phyloP scores from a whole-genome alignment of 2,113 vertebrate genomes.

The Gnathochromis pfefferi region DNA sequence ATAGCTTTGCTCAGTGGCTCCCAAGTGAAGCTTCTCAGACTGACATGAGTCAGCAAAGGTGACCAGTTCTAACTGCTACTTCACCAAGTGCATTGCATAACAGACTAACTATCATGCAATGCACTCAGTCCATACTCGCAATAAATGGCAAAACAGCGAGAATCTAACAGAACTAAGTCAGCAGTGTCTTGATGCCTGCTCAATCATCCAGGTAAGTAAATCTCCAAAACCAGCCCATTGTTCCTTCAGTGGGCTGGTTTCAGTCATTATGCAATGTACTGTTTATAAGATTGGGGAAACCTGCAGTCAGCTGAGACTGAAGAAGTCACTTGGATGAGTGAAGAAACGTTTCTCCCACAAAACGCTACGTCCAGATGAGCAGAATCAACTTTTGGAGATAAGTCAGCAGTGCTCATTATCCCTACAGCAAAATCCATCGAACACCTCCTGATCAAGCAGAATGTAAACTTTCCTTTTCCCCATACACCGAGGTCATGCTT shows the following conservation, averaged over 20 bases:
- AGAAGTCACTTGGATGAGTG: not conserved
- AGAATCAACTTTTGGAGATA: not conserved
- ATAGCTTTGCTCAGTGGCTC: not conserved
- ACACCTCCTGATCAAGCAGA: not conserved
- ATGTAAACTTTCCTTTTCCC: not conserved
- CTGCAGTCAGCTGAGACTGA: not conserved
- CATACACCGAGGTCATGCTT: not conserved
- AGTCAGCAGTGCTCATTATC: not conserved
- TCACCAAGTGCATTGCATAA: not conserved
- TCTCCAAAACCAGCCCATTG: not conserved
- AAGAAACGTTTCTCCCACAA: not conserved
- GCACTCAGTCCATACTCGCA: not conserved
- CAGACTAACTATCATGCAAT: not conserved
- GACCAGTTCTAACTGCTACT: not conserved
- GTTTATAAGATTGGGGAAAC: not conserved
- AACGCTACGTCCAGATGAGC: not conserved
- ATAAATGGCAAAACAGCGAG: not conserved
- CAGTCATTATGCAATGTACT: not conserved
- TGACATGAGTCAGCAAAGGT: not conserved
- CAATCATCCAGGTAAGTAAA: not conserved
- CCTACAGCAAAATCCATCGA: not conserved
- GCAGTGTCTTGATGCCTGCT: not conserved
- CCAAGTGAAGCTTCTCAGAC: not conserved
- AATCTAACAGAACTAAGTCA: not conserved
- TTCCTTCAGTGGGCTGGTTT: not conserved